Evolutionary conservation across 2,113 vertebrate genomes (phyloP).

Genomic region (Takifugu bimaculatus): DNA sequence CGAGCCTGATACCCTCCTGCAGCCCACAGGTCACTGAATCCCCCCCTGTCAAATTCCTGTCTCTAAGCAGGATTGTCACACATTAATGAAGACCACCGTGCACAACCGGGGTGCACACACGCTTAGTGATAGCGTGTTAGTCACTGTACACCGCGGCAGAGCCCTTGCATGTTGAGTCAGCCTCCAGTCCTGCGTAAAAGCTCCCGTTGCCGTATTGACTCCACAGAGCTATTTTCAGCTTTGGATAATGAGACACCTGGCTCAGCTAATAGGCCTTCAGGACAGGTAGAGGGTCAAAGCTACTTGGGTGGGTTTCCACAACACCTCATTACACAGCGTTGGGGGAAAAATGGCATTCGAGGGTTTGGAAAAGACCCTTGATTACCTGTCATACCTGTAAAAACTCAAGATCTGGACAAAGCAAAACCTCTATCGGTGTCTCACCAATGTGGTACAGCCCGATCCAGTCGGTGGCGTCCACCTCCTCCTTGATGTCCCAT

Average conservation of each 20-base stretch:
- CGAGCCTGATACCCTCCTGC: slow-evolving; percentile 39
- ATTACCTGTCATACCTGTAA: too few relatives aligned
- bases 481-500: slow-evolving; percentile 99
- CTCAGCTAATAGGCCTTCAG: slow-evolving; percentile 47
- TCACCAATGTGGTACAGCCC: slow-evolving; percentile 98
- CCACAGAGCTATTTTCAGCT: slow-evolving; percentile 36
- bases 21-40: slow-evolving; percentile 33
- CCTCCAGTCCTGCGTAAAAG: slow-evolving; percentile 45
- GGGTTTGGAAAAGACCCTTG: background rate
- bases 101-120: background rate
- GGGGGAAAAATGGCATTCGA: background rate
- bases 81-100: slow-evolving; percentile 41
- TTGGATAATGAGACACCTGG: slow-evolving; percentile 24
- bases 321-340: too few relatives aligned
- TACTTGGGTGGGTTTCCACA: background rate
- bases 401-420: background rate
- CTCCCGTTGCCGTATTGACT: slow-evolving; percentile 66
- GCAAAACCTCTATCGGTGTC: slow-evolving; percentile 19
- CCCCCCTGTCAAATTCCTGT: slow-evolving; percentile 54
- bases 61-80: slow-evolving; percentile 56
- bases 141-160: slow-evolving; percentile 52
- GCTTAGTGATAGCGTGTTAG: slow-evolving; percentile 54
- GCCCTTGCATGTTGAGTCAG: slow-evolving; percentile 54
- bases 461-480: slow-evolving; percentile 98
- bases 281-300: slow-evolving; percentile 37